Conservation (phyloP, 2,113 vertebrate genomes). For the Grammomys dolichurus region DNA sequence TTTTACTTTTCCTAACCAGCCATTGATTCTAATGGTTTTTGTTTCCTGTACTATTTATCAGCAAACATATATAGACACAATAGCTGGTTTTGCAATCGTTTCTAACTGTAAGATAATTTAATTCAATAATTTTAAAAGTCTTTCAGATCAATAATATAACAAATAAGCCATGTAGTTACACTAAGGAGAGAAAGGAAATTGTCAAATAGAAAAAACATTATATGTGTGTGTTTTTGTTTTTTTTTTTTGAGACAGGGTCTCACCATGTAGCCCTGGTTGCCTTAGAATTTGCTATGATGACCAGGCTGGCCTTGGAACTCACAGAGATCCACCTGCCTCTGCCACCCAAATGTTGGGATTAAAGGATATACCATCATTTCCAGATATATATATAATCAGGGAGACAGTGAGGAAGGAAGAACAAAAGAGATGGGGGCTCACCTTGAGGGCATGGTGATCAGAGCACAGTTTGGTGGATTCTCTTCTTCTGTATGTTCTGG, state of each 20-base stretch:
- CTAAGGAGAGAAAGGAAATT: conserved; percentile 22
- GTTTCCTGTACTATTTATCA: neutral
- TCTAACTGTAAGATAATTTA: neutral
- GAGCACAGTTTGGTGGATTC: neutral
- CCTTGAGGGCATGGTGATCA: neutral
- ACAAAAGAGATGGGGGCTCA: neutral
- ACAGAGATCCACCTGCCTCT: neutral
- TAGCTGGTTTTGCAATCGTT: neutral
- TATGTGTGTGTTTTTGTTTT: too few relatives aligned
- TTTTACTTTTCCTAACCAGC: neutral
- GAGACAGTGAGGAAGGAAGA: neutral
- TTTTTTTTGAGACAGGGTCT: neutral
- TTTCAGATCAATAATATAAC: neutral
- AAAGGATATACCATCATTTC: neutral
- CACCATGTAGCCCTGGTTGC: too few relatives aligned
- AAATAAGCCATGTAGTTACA: neutral
- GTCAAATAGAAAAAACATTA: neutral
- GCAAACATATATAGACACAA: neutral
- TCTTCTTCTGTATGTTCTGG: neutral
- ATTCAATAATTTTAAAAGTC: conserved; percentile 21
- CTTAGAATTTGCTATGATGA: neutral
- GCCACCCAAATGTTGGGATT: neutral
- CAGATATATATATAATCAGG: neutral
- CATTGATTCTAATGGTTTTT: neutral
- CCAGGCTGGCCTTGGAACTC: neutral